These are phyloP conservation scores for Acropora tenuis DNA, from an alignment of 64 coral and sea anemone genomes.

Conservation along the genomic window DNA sequence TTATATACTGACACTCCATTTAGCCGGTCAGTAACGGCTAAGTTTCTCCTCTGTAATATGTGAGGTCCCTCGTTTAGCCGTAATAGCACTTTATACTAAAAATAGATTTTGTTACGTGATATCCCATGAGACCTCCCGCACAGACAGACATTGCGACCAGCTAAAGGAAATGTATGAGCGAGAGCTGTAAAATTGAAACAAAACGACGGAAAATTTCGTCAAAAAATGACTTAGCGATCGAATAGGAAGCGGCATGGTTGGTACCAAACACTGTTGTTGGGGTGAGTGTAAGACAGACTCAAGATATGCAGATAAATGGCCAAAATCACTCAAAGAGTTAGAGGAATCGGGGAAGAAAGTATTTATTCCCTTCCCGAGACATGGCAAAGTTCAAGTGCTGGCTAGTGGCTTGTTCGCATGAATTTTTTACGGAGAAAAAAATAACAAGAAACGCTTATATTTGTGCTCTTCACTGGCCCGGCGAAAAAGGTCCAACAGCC, in stretches of 20 bases:
- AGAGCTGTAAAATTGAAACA: slow-evolving; percentile 24
- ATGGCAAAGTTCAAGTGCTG: too few relatives aligned
- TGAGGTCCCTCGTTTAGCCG: too few relatives aligned
- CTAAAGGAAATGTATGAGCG: slow-evolving; percentile 29
- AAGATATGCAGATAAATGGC: slow-evolving; percentile 67
- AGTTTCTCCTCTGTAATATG: too few relatives aligned
- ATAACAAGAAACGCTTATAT: neutral
- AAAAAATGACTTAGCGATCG: neutral
- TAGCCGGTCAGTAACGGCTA: too few relatives aligned
- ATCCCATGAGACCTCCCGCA: too few relatives aligned
- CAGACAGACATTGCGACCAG: too few relatives aligned
- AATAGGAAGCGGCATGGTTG: slow-evolving; percentile 50
- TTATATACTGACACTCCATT: too few relatives aligned
- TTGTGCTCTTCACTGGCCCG: slow-evolving; percentile 74
- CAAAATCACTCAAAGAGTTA: slow-evolving; percentile 55
- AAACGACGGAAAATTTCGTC: slow-evolving; percentile 18
- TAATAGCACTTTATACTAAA: too few relatives aligned
- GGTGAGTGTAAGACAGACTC: slow-evolving; percentile 72
- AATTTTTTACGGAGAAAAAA: too few relatives aligned
- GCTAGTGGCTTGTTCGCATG: too few relatives aligned
- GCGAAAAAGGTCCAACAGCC: slow-evolving; percentile 68
- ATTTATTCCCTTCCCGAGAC: too few relatives aligned
- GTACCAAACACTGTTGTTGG: slow-evolving; percentile 80
- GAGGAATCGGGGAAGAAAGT: slow-evolving; percentile 36
- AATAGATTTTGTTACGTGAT: too few relatives aligned